Conservation (phyloP, 2,888 invertebrate species). For the Tenthredo amoena region DNA sequence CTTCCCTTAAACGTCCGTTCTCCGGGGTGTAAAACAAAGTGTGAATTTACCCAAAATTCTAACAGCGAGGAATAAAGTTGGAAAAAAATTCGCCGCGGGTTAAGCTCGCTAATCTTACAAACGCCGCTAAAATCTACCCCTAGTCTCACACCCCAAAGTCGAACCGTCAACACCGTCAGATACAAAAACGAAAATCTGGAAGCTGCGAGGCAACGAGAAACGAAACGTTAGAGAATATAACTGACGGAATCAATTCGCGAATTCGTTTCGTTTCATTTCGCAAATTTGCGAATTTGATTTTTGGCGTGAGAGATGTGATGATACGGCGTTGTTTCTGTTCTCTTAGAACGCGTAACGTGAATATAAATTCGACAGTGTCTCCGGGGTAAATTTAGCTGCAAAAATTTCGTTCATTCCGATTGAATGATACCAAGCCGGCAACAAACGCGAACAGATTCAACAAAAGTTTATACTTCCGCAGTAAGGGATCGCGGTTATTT, state of each 20-base stretch:
- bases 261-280: no score
- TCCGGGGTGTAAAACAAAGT: no score
- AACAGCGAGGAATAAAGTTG: not conserved
- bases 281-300: no score
- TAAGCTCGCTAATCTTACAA: not conserved
- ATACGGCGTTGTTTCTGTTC: no score
- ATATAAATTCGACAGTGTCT: not conserved
- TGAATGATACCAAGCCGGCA: not conserved
- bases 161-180: not conserved
- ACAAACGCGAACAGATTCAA: conserved; percentile 2
- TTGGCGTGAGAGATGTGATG: no score
- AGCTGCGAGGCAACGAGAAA: no score
- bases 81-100: not conserved
- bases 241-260: not conserved
- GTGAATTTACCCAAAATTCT: not conserved
- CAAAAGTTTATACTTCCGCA: conserved; percentile 37
- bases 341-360: not conserved
- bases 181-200: not conserved
- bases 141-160: not conserved
- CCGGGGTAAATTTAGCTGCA: not conserved
- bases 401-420: not conserved
- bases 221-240: not conserved
- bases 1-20: no score
- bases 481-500: conserved; percentile 20
- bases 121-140: not conserved